Base-by-base conservation (phyloP, 2,888 invertebrate species). In the Cheilosia urbana region DNA sequence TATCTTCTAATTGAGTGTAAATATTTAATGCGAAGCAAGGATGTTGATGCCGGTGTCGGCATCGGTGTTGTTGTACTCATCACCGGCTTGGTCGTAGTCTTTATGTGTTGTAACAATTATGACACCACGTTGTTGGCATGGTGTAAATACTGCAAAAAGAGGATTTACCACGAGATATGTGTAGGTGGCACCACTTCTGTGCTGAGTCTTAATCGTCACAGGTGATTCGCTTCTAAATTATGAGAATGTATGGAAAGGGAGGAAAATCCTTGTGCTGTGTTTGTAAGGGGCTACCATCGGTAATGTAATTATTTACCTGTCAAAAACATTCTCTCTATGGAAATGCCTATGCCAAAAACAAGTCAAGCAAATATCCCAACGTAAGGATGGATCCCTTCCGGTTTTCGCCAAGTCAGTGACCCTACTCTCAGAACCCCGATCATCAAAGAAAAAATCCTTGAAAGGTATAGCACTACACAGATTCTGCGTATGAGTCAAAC, bases 1-100 rank as follows among this genome's bases (percentile, higher is more conserved):
- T 83, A 83, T 83, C 73, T 42, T 73, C 57, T 83, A 83, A 83
- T 83, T 78, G 83, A 83, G 83, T 78, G 83, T 78, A 78, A 83
- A 83, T 78, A 83, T 78, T 83, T 83, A 73, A 83, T 78, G 57
- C 21, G 68, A 45, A 73, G 24, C 55, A 55, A 68, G 73, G 42
- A 7, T 34, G 15, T n/a, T 27, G 34, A 37, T 17, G 17, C 9
- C 21, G 51, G 53, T 71, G 55, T 65, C 27, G 27, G 27, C 27
- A 6, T 27, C 6, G 5, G 5, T 27, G 27, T 27, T 27, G 51
- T 37, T 71, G 55, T 65, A 21, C 21, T 15, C 13, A 9, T 30
- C 57, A n/a, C 30, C 19, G 37, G 51, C 34, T n/a, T 49, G 53
- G 40, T 34, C 11, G 21, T 53, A n/a, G 47, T 49, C 42, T 3